Evolutionary conservation across 2,888 invertebrate species (phyloP), one percentile per base, ranked within the genome.

Genomic region (Sinelater perroti): DNA sequence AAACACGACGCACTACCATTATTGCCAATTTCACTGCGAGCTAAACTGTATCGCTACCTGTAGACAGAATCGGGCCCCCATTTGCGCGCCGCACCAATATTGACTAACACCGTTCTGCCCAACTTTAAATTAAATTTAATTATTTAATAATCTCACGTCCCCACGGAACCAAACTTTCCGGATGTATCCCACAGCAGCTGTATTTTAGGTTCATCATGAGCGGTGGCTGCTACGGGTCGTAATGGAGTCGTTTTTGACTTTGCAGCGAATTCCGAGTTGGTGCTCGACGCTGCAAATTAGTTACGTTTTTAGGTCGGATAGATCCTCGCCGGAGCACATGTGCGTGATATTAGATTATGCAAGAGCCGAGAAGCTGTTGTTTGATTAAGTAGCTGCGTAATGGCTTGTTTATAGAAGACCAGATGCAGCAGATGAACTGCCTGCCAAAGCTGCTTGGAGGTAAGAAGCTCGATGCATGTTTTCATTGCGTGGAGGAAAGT

Each of bases 161-260:
- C 40, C 46, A 30, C 24, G 17, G 35, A 21, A 51, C 31, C 42
- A 13, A 33, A 35, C 46, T 52, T 57, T 52, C 35, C 56, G 50
- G 51, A 51, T 56, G 50, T 56, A 56, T 57, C 52, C 52, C 46
- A 40, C 38, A 52, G 52, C 57, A 52, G 40, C 45, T 52, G 38
- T 46, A 47, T 57, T 46, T 57, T 57, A 52, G 36, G 52, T 52
- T 50, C 52, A 57, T 57, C 46, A 57, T n/a, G n/a, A n/a, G n/a
- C n/a, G n/a, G n/a, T n/a, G n/a, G n/a, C n/a, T n/a, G n/a, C n/a
- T n/a, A n/a, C n/a, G n/a, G n/a, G n/a, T n/a, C n/a, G n/a, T n/a
- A n/a, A n/a, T n/a, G n/a, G n/a, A n/a, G n/a, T n/a, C n/a, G n/a
- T n/a, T n/a, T n/a, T n/a, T n/a, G n/a, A n/a, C n/a, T n/a, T n/a